phyloP scores from a whole-genome alignment of 2,797 vertebrate genomes.

The Anabacerthia variegaticeps region DNA sequence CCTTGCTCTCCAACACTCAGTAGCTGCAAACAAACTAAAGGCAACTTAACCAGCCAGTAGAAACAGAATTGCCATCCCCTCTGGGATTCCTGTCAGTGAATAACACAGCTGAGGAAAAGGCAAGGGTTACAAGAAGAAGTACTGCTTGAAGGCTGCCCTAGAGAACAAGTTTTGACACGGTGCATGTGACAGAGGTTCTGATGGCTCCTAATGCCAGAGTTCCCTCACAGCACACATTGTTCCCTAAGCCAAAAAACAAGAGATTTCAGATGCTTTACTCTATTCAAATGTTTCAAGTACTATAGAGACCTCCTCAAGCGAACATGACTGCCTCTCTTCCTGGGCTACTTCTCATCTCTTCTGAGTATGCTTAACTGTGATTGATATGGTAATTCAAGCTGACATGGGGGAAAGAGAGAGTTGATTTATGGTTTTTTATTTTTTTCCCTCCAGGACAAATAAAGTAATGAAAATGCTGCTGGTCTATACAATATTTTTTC shows the following conservation, averaged over 20 bases:
- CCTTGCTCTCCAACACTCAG: background rate
- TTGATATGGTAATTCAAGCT: background rate
- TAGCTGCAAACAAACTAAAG: background rate
- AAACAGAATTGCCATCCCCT: background rate
- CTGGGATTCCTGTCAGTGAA: background rate
- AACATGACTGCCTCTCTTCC: background rate
- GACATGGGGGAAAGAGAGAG: background rate
- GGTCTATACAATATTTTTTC: background rate
- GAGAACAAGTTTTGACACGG: background rate
- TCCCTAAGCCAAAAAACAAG: background rate
- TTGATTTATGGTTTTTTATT: background rate
- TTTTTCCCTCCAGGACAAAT: background rate
- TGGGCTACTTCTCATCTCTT: background rate
- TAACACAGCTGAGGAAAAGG: background rate
- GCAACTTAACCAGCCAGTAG: background rate
- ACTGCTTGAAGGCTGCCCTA: background rate
- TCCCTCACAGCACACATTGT: background rate
- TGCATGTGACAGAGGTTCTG: background rate
- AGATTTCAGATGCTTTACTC: background rate
- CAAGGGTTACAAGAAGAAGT: background rate
- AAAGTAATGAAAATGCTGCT: background rate
- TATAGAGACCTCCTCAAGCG: background rate
- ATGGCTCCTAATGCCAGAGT: background rate
- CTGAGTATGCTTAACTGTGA: background rate
- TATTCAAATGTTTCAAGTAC: background rate